Evolutionary conservation across 2,888 invertebrate genomes (phyloP).

Genomic region (Tuberolachnus salignus): DNA sequence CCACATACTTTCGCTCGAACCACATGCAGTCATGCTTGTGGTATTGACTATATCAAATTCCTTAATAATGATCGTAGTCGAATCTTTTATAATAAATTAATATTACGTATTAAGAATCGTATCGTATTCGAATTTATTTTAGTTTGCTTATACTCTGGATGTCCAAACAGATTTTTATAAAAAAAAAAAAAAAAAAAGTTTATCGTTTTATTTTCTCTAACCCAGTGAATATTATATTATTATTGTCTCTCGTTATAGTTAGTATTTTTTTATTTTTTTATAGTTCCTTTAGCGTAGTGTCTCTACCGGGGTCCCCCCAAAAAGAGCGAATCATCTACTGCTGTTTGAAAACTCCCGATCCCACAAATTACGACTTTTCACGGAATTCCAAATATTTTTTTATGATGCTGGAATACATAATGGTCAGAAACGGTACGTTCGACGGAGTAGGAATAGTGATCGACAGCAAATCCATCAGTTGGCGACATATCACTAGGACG

Average conservation of each 20-base stretch:
- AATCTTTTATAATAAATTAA: no score
- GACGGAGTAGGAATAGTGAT: constrained; percentile 19
- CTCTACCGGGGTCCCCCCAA: not conserved
- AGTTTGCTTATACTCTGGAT: no score
- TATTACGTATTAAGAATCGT: no score
- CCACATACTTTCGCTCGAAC: no score
- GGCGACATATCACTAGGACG: constrained; percentile 37
- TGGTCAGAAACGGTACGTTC: constrained; percentile 25
- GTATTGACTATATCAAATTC: no score
- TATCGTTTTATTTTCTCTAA: no score
- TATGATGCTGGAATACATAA: constrained; percentile 29
- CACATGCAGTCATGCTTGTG: no score
- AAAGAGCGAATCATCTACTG: constrained; percentile 7
- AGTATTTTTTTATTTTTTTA: not conserved
- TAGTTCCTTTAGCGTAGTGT: constrained; percentile 1
- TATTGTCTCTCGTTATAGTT: not conserved
- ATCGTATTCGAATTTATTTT: no score
- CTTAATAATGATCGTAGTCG: no score
- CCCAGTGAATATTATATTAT: no score
- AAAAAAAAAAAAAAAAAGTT: no score
- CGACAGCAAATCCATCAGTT: constrained; percentile 19
- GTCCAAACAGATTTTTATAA: no score
- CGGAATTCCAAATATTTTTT: not conserved
- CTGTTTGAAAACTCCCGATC: constrained; percentile 30
- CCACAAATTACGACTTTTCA: constrained; percentile 4